Conservation (phyloP, 2,888 invertebrate genomes). For the Melinopterus prodromus region DNA sequence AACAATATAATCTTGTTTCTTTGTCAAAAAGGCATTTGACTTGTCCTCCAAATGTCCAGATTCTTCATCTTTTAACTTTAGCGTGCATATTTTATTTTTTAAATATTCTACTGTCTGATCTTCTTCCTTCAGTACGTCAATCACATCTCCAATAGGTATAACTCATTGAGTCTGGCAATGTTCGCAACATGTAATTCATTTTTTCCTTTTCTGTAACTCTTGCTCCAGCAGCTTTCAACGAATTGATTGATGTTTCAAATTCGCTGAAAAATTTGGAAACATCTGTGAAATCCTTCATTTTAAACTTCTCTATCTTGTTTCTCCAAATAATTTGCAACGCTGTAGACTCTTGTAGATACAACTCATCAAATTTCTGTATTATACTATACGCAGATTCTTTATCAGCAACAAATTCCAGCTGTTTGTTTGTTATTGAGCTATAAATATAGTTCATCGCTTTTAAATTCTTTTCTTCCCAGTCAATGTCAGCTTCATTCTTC, state of each 20-base stretch:
- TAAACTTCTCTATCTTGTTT: conserved; percentile 46
- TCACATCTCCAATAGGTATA: conserved; percentile 46
- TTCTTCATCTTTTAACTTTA: too few species aligned
- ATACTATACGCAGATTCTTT: conserved; percentile 39
- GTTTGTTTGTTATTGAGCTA: too few species aligned
- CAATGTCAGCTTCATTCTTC: conserved; percentile 27
- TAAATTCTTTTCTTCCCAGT: too few species aligned
- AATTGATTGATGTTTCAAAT: conserved; percentile 19
- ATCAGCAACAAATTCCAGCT: too few species aligned
- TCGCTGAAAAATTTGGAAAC: conserved; percentile 8
- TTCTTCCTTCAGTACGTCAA: conserved; percentile 43
- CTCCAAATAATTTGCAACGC: conserved; percentile 45
- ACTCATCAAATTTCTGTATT: conserved; percentile 45
- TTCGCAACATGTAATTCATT: too few species aligned
- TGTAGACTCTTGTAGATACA: conserved; percentile 43
- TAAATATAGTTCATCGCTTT: too few species aligned
- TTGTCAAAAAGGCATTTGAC: too few species aligned
- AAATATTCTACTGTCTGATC: conserved; percentile 47
- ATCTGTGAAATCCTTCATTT: conserved; percentile 30
- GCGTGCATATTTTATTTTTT: conserved; percentile 39
- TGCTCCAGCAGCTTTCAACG: too few species aligned
- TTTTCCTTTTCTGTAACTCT: too few species aligned
- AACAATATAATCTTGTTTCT: too few species aligned
- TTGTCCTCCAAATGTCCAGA: too few species aligned
- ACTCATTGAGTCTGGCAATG: too few species aligned